Conservation (phyloP, 2,113 vertebrate genomes). For the Blennius ocellaris region DNA sequence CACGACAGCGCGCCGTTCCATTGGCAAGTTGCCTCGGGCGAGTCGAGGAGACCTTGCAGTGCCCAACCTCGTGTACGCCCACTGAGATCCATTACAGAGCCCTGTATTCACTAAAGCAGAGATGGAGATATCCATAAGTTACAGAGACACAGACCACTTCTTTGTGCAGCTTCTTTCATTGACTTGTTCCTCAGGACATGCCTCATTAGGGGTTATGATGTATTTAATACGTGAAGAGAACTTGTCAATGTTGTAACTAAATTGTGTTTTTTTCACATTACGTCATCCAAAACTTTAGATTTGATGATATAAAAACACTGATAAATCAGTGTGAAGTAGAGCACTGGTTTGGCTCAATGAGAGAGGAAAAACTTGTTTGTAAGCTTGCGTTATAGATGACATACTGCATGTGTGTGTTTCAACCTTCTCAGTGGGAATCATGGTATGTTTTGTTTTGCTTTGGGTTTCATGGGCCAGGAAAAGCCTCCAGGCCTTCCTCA, state of each 20-base stretch:
- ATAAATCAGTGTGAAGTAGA: slow-evolving; percentile 12
- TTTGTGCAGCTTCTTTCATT: slow-evolving; percentile 57
- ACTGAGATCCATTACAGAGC: slow-evolving; percentile 60
- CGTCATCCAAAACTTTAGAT: not conserved
- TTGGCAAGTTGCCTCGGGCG: slow-evolving; percentile 53
- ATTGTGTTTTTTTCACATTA: not conserved
- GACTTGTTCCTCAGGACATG: slow-evolving; percentile 40
- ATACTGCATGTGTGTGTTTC: slow-evolving; percentile 14
- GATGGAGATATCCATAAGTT: slow-evolving; percentile 65
- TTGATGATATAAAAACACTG: slow-evolving; percentile 36
- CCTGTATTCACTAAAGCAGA: slow-evolving; percentile 53
- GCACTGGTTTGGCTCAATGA: slow-evolving; percentile 7
- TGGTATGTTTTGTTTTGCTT: slow-evolving; percentile 65
- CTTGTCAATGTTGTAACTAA: not conserved
- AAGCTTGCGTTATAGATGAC: slow-evolving; percentile 16
- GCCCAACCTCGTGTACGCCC: slow-evolving; percentile 49
- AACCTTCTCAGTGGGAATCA: slow-evolving; percentile 29
- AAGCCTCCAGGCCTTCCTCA: slow-evolving; percentile 54
- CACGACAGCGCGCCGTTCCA: slow-evolving; percentile 23
- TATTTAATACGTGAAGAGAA: too few species aligned
- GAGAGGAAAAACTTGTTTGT: slow-evolving; percentile 11
- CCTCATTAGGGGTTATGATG: slow-evolving; percentile 35
- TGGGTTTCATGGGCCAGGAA: slow-evolving; percentile 63
- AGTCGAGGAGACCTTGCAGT: slow-evolving; percentile 43
- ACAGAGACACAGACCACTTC: slow-evolving; percentile 56